Evolutionary conservation across 1,140 invertebrate species (phyloP).

Genomic region (Solenopsis invicta): DNA sequence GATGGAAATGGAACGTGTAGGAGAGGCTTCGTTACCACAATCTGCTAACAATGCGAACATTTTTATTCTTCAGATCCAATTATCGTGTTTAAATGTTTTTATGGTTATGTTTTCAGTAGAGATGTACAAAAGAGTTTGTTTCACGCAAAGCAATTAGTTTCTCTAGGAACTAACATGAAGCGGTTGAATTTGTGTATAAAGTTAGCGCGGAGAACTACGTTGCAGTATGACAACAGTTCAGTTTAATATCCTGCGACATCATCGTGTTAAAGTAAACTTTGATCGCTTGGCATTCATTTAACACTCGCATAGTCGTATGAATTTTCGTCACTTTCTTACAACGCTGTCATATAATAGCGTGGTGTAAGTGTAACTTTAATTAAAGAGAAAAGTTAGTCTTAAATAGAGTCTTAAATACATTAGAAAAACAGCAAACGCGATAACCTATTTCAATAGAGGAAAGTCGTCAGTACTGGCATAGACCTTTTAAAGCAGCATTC

Average conservation of each 20-base stretch:
- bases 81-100: not conserved
- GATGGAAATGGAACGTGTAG: not conserved
- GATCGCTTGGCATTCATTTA: constrained; percentile 40
- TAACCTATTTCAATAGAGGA: not conserved
- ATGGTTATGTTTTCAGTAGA: not conserved
- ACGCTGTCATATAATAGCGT: not conserved
- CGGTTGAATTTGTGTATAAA: constrained; percentile 55
- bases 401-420: not conserved
- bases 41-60: not conserved
- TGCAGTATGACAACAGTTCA: constrained; percentile 53
- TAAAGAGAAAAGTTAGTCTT: not conserved
- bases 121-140: constrained; percentile 5
- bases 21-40: constrained; percentile 2
- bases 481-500: too few species aligned
- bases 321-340: constrained; percentile 30
- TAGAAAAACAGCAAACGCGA: not conserved
- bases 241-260: constrained; percentile 43
- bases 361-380: not conserved
- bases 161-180: constrained; percentile 36
- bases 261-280: constrained; percentile 46
- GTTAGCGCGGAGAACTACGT: constrained; percentile 45
- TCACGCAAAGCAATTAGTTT: constrained; percentile 35
- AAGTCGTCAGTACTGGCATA: not conserved
- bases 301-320: constrained; percentile 30
- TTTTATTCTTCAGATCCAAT: constrained; percentile 5